These are phyloP conservation scores for Meloe dianella DNA, from an alignment of 2,888 invertebrate genomes.

Conservation along the genomic window DNA sequence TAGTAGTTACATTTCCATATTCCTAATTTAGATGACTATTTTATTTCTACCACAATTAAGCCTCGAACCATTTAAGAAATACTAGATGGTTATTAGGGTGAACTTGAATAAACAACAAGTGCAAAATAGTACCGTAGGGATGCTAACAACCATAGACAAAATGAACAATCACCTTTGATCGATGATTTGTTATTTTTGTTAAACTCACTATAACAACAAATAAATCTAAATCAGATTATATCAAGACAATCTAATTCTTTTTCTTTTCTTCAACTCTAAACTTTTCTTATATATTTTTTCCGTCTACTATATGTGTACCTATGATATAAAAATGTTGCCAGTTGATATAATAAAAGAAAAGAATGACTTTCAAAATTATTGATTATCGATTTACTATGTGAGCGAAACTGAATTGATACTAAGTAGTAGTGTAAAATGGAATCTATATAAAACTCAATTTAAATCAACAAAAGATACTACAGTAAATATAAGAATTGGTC, in stretches of 20 bases:
- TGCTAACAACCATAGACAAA: slow-evolving; percentile 12
- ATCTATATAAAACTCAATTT: too few species aligned
- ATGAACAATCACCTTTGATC: neutral
- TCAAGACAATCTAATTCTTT: neutral
- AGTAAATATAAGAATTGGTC: too few species aligned
- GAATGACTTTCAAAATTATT: neutral
- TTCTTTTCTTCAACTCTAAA: neutral
- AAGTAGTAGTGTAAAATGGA: too few species aligned
- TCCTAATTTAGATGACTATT: slow-evolving; percentile 35
- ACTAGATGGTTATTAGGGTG: slow-evolving; percentile 21
- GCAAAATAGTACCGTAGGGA: slow-evolving; percentile 24
- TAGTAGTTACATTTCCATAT: slow-evolving; percentile 21
- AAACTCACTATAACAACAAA: neutral
- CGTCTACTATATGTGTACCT: neutral
- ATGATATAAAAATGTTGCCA: neutral
- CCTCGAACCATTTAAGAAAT: slow-evolving; percentile 20
- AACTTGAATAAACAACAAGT: slow-evolving; percentile 31
- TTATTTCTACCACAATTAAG: slow-evolving; percentile 35
- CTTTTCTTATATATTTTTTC: neutral
- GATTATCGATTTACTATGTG: neutral
- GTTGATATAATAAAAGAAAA: neutral
- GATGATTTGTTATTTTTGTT: slow-evolving; percentile 23
- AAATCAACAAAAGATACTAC: too few species aligned
- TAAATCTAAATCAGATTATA: slow-evolving; percentile 5
- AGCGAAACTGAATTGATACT: too few species aligned